phyloP scores from a whole-genome alignment of 2,113 vertebrate species.

The Scartelaos histophorus region DNA sequence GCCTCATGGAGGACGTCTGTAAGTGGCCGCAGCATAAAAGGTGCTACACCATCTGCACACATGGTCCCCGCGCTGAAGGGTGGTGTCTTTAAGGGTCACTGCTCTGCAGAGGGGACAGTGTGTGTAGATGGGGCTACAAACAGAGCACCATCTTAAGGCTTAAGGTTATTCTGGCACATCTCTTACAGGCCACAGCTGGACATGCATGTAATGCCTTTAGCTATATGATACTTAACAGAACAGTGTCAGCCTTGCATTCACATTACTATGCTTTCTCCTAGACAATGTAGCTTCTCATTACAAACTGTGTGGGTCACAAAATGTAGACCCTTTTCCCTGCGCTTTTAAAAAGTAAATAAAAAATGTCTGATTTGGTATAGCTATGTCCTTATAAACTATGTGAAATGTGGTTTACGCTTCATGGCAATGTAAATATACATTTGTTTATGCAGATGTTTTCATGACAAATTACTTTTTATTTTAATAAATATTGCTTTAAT shows the following conservation, averaged over 20 bases:
- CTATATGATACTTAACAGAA: slow-evolving; percentile 45
- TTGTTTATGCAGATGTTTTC: slow-evolving; percentile 35
- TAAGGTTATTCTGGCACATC: slow-evolving; percentile 47
- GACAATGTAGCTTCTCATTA: slow-evolving; percentile 56
- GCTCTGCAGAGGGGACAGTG: slow-evolving; percentile 27
- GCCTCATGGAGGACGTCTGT: slow-evolving; percentile 55
- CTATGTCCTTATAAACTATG: slow-evolving; percentile 57
- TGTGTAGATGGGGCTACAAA: slow-evolving; percentile 46
- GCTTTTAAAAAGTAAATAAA: slow-evolving; percentile 30
- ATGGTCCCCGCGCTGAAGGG: slow-evolving; percentile 14
- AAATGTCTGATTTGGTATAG: slow-evolving; percentile 69
- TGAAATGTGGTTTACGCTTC: slow-evolving; percentile 59
- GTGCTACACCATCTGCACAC: slow-evolving; percentile 36
- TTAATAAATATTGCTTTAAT: slow-evolving; percentile 43
- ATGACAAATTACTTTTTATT: slow-evolving; percentile 1
- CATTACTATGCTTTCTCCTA: slow-evolving; percentile 59
- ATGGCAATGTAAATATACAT: slow-evolving; percentile 51
- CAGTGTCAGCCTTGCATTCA: slow-evolving; percentile 67
- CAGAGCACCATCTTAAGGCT: slow-evolving; percentile 53
- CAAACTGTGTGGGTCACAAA: slow-evolving; percentile 44
- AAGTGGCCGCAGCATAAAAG: slow-evolving; percentile 48
- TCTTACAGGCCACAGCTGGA: slow-evolving; percentile 51
- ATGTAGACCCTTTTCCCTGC: slow-evolving; percentile 57
- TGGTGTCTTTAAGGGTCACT: background rate
- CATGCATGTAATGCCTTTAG: slow-evolving; percentile 60